Base-by-base conservation (phyloP, 2,888 invertebrate species). In the Xestia c-nigrum region DNA sequence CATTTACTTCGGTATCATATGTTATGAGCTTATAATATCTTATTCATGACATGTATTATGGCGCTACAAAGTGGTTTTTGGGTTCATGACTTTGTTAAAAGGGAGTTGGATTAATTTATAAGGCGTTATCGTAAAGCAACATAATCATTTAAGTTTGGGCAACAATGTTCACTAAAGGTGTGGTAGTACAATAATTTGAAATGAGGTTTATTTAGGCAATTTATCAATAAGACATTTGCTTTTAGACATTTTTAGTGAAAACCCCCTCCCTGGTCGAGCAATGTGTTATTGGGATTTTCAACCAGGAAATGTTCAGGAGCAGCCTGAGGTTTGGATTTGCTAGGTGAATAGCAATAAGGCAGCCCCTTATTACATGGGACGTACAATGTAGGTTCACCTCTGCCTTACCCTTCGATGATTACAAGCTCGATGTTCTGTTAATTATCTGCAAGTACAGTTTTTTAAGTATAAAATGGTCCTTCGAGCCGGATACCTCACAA, bases 61-160 rank as follows among this genome's bases (percentile, higher is more conserved):
- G 40, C 21, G 43, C 7, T 24, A 14, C 55, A 43, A 67, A 80
- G 74, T 80, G 40, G 63, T 80, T 43, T 38, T 57, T 43, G 12
- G 61, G 67, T 50, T 79, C 68, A 79, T 50, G 55, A 50, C 63
- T 64, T 40, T 63, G 55, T 63, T 72, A 68, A 38, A 63, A 57
- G 47, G 63, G 21, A 16, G n/a, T 43, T 50, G 6, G 19, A 74
- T 67, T 79, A 50, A 79, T 80, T 79, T 68, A 80, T 63, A 43
- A 59, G 38, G 57, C 14, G 47, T 65, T 65, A 43, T 71, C 55
- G 47, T 78, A 21, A 72, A 43, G 12, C 65, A 46, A 59, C 46
- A 24, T 52, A 10, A 21, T 57, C n/a, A 59, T 46, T 50, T 59
- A 12, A 52, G 6, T 55, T 24, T 16, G 16, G 14, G 16, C 24